Evolutionary conservation across 2,888 invertebrate species (phyloP), one percentile per base, ranked within the genome.

Genomic region (Phasia obesa): DNA sequence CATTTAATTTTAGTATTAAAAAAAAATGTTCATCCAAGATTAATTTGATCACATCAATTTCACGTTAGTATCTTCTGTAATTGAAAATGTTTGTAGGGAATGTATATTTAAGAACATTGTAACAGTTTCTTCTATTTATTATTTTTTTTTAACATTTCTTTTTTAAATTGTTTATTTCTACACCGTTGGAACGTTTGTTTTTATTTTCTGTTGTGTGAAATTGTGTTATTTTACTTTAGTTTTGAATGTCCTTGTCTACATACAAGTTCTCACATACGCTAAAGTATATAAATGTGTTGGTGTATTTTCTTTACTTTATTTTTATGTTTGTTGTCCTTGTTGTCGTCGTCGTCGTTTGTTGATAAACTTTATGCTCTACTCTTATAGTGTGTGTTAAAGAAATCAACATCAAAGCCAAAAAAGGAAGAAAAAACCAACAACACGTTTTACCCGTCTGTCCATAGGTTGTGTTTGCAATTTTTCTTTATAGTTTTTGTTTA

Each of bases 361-460:
- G 17, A 21, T 47, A 62, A 60, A 59, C 75, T 70, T 70, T 83
- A 75, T 78, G 82, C 71, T 80, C 53, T 49, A 67, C 42, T 75
- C 42, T 71, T 71, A 49, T 71, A 27, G 49, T 59, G 65, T 83
- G 59, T 79, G 49, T 71, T 71, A 79, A 83, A 79, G 69, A 78
- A 82, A 78, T 78, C 82, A 78, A 83, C 79, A 83, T 79, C 79
- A 79, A 83, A 79, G 79, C 71, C 79, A 79, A 83, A 65, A 64
- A 35, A 35, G 11, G 21, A 51, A 44, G 0, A 21, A 35, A 17
- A 55, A 17, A 17, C 3, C 6, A 31, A 55, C 49, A 70, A 57
- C 42, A 38, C 42, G 42, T 59, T 65, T 27, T 57, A 59, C 42
- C 23, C n/a, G 76, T 69, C 69, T 62, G 70, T 77, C 73, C 60